Percentiles rank a stretch among this genome's conserved stretches.
Conservation (phyloP, 2,113 vertebrate genomes). For the Prunella himalayana region DNA sequence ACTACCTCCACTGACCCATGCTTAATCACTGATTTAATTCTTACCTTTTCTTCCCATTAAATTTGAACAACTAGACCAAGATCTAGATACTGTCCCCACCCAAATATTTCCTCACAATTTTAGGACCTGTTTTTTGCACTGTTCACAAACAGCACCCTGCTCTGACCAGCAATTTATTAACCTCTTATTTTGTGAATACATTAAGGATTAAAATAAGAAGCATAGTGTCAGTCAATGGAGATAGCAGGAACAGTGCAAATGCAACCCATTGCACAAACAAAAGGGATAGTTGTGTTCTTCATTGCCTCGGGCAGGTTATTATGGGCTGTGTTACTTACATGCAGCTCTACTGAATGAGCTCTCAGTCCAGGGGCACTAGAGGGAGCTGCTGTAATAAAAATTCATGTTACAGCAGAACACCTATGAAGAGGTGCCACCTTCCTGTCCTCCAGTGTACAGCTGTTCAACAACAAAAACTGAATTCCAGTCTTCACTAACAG, state of each 20-base stretch:
- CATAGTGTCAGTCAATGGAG: accelerated
- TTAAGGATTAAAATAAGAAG: background rate
- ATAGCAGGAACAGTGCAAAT: background rate
- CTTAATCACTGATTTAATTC: background rate
- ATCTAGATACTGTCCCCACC: background rate
- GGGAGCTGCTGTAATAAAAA: constrained; percentile 44
- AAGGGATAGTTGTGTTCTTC: background rate
- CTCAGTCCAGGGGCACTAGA: constrained; percentile 21
- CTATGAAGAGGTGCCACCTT: background rate
- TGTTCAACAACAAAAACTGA: background rate
- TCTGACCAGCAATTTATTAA: background rate
- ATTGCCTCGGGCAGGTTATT: accelerated
- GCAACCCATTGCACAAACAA: accelerated
- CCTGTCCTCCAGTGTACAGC: accelerated
- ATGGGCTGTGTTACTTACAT: background rate
- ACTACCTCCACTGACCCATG: background rate
- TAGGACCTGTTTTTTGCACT: background rate
- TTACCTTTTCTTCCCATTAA: background rate
- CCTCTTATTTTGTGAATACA: background rate
- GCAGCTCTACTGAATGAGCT: background rate
- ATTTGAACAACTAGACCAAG: background rate
- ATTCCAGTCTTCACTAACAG: background rate
- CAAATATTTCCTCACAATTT: background rate
- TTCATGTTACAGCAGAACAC: accelerated
- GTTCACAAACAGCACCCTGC: background rate